phyloP scores from a whole-genome alignment of 2,113 vertebrate species.

The Callospermophilus lateralis region DNA sequence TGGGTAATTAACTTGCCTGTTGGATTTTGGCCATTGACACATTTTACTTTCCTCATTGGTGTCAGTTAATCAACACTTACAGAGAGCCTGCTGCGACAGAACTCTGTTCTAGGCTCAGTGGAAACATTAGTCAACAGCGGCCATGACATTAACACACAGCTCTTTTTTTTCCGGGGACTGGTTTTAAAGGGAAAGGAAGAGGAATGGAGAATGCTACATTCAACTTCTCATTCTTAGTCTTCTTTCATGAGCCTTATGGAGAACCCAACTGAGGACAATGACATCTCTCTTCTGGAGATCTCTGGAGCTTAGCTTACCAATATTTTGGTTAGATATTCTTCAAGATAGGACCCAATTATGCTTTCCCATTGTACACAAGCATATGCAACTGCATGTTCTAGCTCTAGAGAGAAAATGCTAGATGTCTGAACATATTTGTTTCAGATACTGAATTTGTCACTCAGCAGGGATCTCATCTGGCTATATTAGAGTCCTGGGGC shows the following conservation, averaged over 20 bases:
- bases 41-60: slow-evolving; percentile 58
- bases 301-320: background rate
- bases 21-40: slow-evolving; percentile 49
- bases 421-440: background rate
- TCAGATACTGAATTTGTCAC: background rate
- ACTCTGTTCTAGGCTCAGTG: slow-evolving; percentile 47
- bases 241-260: background rate
- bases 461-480: background rate
- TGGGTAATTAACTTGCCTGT: slow-evolving; percentile 66
- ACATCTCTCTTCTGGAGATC: background rate
- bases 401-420: background rate
- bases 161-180: background rate
- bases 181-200: slow-evolving; percentile 6
- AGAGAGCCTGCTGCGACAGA: slow-evolving; percentile 13
- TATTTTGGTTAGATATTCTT: slow-evolving; percentile 5
- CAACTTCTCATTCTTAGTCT: background rate
- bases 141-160: background rate
- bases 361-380: background rate
- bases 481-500: background rate
- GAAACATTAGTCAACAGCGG: background rate
- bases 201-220: background rate
- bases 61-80: slow-evolving; percentile 70
- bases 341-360: background rate
- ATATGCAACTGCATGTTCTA: background rate
- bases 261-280: background rate